Percentiles rank a stretch among this genome's conserved stretches.
phyloP scores from a whole-genome alignment of 1,140 invertebrate species.

The Drosophila micromelanica region DNA sequence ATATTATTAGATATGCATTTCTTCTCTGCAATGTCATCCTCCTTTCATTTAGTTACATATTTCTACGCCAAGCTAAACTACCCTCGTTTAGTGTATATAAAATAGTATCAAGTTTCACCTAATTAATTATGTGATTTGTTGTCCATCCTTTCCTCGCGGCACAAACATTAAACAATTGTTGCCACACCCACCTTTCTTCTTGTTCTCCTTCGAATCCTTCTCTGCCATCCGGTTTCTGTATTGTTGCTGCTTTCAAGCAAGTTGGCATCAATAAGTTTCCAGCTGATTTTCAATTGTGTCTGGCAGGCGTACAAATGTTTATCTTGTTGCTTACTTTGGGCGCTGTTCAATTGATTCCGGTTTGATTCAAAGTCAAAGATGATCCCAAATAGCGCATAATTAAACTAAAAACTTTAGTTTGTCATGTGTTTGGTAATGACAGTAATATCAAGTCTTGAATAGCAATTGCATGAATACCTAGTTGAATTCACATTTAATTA shows the following conservation, averaged over 20 bases:
- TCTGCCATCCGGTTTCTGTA: neutral
- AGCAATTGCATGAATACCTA: neutral
- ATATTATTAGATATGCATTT: neutral
- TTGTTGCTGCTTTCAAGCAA: neutral
- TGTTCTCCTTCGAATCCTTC: neutral
- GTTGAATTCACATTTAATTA: neutral
- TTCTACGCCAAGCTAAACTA: too few species aligned
- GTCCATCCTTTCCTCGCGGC: neutral
- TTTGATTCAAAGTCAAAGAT: slow-evolving; percentile 11
- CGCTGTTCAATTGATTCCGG: slow-evolving; percentile 4
- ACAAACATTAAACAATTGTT: slow-evolving; percentile 12
- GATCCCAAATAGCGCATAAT: slow-evolving; percentile 3
- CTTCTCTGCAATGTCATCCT: neutral
- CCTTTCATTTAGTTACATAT: neutral
- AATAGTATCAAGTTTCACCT: slow-evolving; percentile 57
- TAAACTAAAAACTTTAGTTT: slow-evolving; percentile 9
- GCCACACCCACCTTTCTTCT: neutral
- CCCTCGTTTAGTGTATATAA: slow-evolving; percentile 1
- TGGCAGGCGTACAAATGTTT: slow-evolving; percentile 19
- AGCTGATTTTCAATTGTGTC: slow-evolving; percentile 11
- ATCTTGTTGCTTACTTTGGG: slow-evolving; percentile 13
- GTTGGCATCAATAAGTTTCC: slow-evolving; percentile 15
- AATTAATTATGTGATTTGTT: slow-evolving; percentile 72
- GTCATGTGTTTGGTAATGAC: neutral
- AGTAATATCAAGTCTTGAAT: neutral